Percentiles rank a stretch among this genome's conserved stretches.
phyloP scores from a whole-genome alignment of 2,797 vertebrate genomes.

The Trematomus bernacchii region DNA sequence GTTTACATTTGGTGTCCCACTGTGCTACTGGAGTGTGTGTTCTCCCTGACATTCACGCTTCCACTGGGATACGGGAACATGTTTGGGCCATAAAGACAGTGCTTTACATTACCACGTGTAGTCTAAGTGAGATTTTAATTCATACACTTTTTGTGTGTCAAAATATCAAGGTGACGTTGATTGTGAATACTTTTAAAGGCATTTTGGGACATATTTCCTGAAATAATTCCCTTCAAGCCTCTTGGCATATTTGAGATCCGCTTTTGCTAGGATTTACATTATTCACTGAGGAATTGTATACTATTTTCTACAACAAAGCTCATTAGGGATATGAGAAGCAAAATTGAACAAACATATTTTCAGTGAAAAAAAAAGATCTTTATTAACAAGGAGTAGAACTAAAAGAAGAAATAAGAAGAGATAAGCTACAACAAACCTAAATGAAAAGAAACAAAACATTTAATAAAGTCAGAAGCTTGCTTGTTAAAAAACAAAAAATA shows the following conservation, averaged over 20 bases:
- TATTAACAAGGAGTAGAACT: not conserved
- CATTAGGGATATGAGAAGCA: not conserved
- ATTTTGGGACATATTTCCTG: not conserved
- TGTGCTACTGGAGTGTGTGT: not conserved
- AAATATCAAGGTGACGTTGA: not conserved
- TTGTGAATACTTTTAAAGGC: not conserved
- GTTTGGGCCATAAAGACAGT: not conserved
- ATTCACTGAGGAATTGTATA: not conserved
- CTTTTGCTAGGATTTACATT: not conserved
- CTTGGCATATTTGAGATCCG: not conserved
- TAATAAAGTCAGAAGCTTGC: too few species aligned
- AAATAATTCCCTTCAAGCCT: not conserved
- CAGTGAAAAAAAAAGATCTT: not conserved
- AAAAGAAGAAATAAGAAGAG: too few species aligned
- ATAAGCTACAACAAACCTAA: too few species aligned
- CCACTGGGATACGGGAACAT: not conserved
- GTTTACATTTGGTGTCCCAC: conserved; percentile 9
- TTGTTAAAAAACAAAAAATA: too few species aligned
- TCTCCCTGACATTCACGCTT: not conserved
- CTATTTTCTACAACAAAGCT: not conserved
- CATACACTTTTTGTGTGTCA: not conserved
- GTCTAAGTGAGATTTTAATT: not conserved
- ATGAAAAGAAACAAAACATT: too few species aligned
- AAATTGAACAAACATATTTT: not conserved
- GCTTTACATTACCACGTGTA: not conserved